Conservation (phyloP, 2,888 invertebrate genomes). For the Myopa tessellatipennis region DNA sequence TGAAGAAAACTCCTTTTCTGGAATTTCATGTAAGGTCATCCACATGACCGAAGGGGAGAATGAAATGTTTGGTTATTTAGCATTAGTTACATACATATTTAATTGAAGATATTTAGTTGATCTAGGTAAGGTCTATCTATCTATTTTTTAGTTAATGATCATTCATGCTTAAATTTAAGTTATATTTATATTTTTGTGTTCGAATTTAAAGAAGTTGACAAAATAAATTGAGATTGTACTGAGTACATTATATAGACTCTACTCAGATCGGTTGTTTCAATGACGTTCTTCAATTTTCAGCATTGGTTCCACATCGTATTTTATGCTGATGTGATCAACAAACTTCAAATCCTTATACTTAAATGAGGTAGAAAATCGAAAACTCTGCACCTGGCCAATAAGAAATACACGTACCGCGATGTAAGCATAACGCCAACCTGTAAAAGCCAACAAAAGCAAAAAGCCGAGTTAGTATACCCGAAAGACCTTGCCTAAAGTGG, state of each 20-base stretch:
- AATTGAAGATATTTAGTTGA: neutral
- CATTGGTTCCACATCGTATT: slow-evolving; percentile 49
- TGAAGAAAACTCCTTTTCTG: slow-evolving; percentile 56
- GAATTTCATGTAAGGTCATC: slow-evolving; percentile 51
- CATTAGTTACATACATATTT: neutral
- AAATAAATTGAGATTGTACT: too few relatives aligned
- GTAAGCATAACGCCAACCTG: slow-evolving; percentile 55
- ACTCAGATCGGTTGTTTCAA: neutral
- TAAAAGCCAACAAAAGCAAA: neutral
- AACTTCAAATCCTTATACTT: slow-evolving; percentile 51
- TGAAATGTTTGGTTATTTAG: neutral
- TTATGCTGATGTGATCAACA: slow-evolving; percentile 52
- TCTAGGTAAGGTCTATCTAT: too few relatives aligned
- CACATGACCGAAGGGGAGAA: too few relatives aligned
- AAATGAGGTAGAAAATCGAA: slow-evolving; percentile 50
- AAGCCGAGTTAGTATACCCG: too few relatives aligned
- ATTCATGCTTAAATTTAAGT: too few relatives aligned
- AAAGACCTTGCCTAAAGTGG: too few relatives aligned
- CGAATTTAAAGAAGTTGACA: too few relatives aligned
- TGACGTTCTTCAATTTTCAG: slow-evolving; percentile 42
- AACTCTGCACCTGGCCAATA: slow-evolving; percentile 49
- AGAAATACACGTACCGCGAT: slow-evolving; percentile 52
- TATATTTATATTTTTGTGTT: too few relatives aligned
- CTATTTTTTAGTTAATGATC: too few relatives aligned
- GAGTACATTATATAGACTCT: too few relatives aligned